phyloP scores from a whole-genome alignment of 1,140 invertebrate genomes.

The Bombus confusus region DNA sequence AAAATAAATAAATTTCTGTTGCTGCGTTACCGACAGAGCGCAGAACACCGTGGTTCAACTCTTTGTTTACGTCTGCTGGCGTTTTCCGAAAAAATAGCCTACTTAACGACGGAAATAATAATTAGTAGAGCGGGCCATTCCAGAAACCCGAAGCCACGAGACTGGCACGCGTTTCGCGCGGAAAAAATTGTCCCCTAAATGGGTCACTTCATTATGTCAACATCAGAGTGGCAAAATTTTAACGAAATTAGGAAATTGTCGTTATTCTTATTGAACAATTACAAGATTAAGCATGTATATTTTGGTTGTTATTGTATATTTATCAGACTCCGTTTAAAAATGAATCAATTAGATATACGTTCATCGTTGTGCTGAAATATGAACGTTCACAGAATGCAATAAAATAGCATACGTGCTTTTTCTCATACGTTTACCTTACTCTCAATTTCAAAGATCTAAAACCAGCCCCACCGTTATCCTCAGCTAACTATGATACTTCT shows the following conservation, averaged over 20 bases:
- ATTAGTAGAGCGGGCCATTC: constrained; percentile 55
- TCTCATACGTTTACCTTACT: no score
- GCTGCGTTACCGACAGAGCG: constrained; percentile 64
- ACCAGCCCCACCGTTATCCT: neutral
- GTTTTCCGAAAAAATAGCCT: constrained; percentile 68
- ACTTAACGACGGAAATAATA: constrained; percentile 73
- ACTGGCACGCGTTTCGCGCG: constrained; percentile 50
- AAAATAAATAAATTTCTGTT: constrained; percentile 73
- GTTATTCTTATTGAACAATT: neutral
- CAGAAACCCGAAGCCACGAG: constrained; percentile 50
- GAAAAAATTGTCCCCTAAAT: constrained; percentile 1
- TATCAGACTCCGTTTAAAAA: no score
- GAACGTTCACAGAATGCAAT: neutral
- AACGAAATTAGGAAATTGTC: neutral
- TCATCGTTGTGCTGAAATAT: neutral
- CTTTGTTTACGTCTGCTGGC: constrained; percentile 64
- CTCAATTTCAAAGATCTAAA: neutral
- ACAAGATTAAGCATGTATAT: no score
- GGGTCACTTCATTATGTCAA: neutral
- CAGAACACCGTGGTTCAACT: constrained; percentile 64
- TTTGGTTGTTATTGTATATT: no score
- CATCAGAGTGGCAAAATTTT: neutral
- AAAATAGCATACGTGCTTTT: neutral
- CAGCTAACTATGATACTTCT: neutral
- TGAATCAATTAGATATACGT: no score